Percentiles rank a stretch among this genome's conserved stretches.
Conservation (phyloP, 2,797 vertebrate genomes). For the Cuculus canorus region DNA sequence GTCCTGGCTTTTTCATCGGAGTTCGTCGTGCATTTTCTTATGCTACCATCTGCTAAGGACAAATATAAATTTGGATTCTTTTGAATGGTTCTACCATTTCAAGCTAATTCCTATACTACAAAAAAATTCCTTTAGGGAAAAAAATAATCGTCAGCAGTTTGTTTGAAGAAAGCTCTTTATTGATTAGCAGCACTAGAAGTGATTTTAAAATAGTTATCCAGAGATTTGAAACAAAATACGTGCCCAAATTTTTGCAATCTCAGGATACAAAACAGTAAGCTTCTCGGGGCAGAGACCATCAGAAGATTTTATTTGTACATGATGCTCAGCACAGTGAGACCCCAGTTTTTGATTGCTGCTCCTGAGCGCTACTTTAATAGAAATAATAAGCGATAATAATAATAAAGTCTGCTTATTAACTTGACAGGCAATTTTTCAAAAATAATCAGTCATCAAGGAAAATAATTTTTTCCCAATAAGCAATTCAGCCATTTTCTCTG, state of each 20-base stretch:
- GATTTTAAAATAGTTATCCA: background rate
- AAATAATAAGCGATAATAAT: slow-evolving; percentile 56
- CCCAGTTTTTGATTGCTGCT: slow-evolving; percentile 30
- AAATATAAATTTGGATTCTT: background rate
- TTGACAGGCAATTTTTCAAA: slow-evolving; percentile 63
- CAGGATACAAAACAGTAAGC: slow-evolving; percentile 7
- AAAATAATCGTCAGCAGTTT: background rate
- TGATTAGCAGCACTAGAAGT: background rate
- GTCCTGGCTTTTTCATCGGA: background rate
- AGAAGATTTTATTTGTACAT: slow-evolving; percentile 47
- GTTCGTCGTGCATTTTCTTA: background rate
- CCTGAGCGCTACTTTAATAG: slow-evolving; percentile 50
- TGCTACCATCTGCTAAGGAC: background rate
- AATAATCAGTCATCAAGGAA: slow-evolving; percentile 66
- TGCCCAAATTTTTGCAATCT: background rate
- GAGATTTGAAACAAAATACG: background rate
- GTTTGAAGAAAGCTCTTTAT: background rate
- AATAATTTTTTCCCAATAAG: slow-evolving; percentile 69
- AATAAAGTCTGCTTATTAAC: slow-evolving; percentile 59
- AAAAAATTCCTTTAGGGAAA: background rate
- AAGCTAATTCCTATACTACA: background rate
- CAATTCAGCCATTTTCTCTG: slow-evolving; percentile 65
- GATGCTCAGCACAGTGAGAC: slow-evolving; percentile 38
- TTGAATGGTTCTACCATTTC: background rate
- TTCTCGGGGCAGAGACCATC: slow-evolving; percentile 19